A percentile compares a stretch with the other conserved stretches of the same genome.
Evolutionary conservation across 2,888 invertebrate genomes (phyloP).

Genomic region (Podabrus alpinus): DNA sequence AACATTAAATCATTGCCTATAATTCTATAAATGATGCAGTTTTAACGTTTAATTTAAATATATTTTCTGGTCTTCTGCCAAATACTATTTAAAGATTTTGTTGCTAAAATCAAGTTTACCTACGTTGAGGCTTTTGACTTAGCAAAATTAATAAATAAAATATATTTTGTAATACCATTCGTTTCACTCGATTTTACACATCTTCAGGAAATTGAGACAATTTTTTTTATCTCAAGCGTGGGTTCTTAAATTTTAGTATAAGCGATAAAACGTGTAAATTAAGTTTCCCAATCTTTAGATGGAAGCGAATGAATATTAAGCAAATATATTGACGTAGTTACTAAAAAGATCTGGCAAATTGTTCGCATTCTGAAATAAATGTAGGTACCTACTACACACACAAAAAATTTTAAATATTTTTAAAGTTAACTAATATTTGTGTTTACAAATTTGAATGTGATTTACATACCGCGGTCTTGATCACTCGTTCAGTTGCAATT

Average conservation of each 20-base stretch:
- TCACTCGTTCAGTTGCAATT: not conserved
- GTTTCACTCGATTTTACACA: not conserved
- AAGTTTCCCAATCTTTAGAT: not conserved
- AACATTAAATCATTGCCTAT: not conserved
- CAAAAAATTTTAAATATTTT: not conserved
- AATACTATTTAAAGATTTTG: slow-evolving; percentile 11
- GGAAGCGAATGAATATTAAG: not conserved
- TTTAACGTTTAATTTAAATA: slow-evolving; percentile 6
- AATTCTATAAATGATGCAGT: not conserved
- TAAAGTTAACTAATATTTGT: not conserved
- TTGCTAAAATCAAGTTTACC: slow-evolving; percentile 8
- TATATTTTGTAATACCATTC: not conserved
- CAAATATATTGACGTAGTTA: not conserved
- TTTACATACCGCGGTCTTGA: not conserved
- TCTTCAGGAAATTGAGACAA: not conserved
- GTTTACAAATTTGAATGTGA: not conserved
- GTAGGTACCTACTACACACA: not conserved
- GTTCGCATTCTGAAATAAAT: not conserved
- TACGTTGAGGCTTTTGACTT: not conserved
- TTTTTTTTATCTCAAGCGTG: not conserved
- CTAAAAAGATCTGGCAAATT: not conserved
- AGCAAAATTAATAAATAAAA: not conserved
- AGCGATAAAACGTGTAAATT: not conserved
- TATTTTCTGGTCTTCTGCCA: slow-evolving; percentile 14
- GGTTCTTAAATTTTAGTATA: not conserved